These are phyloP conservation scores for Orchestia grillus DNA, from an alignment of 1,140 invertebrate species.

Conservation along the genomic window DNA sequence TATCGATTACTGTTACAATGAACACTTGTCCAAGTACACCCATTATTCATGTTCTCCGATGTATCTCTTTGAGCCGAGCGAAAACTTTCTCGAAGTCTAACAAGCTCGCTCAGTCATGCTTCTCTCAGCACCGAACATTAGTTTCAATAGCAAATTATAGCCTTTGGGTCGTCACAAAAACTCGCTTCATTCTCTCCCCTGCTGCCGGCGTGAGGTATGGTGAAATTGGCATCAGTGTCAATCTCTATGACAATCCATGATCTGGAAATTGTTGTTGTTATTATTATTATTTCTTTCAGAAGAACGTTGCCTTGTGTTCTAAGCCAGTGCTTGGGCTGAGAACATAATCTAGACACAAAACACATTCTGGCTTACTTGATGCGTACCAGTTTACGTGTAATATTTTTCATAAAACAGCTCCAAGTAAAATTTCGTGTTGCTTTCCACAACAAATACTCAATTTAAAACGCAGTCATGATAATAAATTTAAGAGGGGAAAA, in stretches of 20 bases:
- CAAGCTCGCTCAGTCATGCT: background rate
- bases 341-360: too few relatives aligned
- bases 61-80: background rate
- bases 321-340: background rate
- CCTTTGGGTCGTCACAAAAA: background rate
- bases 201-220: background rate
- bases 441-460: background rate
- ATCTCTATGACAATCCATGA: background rate
- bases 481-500: background rate
- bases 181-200: background rate
- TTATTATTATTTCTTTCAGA: background rate
- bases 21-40: background rate
- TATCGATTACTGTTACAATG: slow-evolving; percentile 9
- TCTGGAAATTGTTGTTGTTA: background rate
- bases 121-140: background rate
- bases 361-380: too few relatives aligned
- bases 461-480: background rate
- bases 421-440: background rate
- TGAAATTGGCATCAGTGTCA: background rate
- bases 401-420: background rate
- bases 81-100: slow-evolving; percentile 1
- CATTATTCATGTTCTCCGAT: slow-evolving; percentile 1
- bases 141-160: background rate
- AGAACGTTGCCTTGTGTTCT: background rate
- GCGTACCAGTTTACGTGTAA: background rate